phyloP scores from a whole-genome alignment of 2,113 vertebrate species.

The Phrynosoma blainvillii region DNA sequence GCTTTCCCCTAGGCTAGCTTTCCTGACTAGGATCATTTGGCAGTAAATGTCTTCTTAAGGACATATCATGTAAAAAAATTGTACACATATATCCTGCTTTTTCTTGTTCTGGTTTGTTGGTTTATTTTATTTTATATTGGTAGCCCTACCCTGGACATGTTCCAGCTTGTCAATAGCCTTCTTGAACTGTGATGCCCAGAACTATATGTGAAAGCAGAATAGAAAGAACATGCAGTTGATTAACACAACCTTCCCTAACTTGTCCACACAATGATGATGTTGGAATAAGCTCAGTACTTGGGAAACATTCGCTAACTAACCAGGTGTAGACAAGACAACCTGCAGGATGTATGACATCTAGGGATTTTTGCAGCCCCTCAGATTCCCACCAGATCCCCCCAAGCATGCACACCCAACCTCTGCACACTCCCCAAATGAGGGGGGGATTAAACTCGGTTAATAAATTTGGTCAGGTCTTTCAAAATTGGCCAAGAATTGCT shows the following conservation, averaged over 20 bases:
- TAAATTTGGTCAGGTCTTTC: no score
- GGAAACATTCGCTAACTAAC: not conserved
- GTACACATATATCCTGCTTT: not conserved
- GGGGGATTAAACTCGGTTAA: no score
- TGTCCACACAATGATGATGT: not conserved
- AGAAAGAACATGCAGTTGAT: not conserved
- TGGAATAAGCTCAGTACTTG: not conserved
- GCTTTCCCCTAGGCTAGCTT: slow-evolving; percentile 19
- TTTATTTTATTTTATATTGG: not conserved
- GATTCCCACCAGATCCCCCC: no score
- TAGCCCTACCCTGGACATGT: no score
- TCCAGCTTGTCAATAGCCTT: no score
- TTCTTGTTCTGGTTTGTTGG: not conserved
- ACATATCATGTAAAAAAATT: not conserved
- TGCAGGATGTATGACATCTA: no score
- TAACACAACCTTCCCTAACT: no score
- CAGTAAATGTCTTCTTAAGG: not conserved
- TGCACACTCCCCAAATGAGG: no score
- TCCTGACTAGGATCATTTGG: not conserved
- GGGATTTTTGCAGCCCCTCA: no score
- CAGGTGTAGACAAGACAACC: not conserved
- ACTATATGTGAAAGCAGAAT: not conserved
- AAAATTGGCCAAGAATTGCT: no score
- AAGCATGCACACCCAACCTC: no score
- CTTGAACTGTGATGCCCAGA: no score